Evolutionary conservation across 2,797 vertebrate species (phyloP), one percentile per base, ranked within the genome.

Genomic region (Platalea minor): DNA sequence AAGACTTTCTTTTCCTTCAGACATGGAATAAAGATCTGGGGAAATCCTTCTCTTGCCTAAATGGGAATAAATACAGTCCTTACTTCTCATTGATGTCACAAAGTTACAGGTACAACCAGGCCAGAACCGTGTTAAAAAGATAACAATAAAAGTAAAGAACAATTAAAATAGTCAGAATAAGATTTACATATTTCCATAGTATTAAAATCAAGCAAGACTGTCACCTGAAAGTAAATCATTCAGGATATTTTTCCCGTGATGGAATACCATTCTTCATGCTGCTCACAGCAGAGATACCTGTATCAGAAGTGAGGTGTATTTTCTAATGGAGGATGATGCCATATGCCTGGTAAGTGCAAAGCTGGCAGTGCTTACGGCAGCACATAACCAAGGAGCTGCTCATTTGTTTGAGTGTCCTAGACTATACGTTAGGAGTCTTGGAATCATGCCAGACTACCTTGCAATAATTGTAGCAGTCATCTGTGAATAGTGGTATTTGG

Each of bases 381-480:
- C 54, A 75, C 10, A 77, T 35, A 81, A 77, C 23, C 39, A 70
- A 78, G 48, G 67, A 96, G 74, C 8, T 88, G 51, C 60, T 96
- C 85, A 81, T 94, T 91, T 89, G 13, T 81, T 82, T 81, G 54
- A 86, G 57, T 76, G 46, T 45, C 85, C 74, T 70, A 78, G 48
- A 51, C 68, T 83, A 86, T 84, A 88, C 4, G 2, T 74, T 88
- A 79, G n/a, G 74, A 64, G 56, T n/a, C 35, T 63, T 95, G 96
- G 91, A 82, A 20, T 54, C 1, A 0, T 43, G 88, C 93, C 93
- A 92, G 89, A 84, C 65, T 90, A 93, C 64, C 85, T 67, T 31
- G 64, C 74, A 94, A 93, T 97, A 92, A 94, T 90, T 95, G 91
- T 94, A 84, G 72, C 81, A 96, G 73, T 85, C 96, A 93, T 93